Base-by-base conservation (phyloP, 2,888 invertebrate genomes). In the Eupithecia insigniata region DNA sequence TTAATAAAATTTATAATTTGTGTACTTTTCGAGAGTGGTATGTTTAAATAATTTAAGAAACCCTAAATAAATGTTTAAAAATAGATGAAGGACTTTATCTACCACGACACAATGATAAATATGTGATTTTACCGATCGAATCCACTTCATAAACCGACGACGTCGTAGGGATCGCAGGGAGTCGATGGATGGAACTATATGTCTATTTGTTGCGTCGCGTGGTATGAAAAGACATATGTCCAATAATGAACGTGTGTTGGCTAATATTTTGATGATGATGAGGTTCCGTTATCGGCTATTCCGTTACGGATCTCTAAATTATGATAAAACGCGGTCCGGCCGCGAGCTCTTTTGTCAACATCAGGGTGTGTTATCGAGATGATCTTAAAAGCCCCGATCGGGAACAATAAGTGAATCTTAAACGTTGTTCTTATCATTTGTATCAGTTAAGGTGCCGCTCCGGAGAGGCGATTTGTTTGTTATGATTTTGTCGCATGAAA, bases 341-440 rank as follows among this genome's bases (percentile, higher is more conserved):
- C 85, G 82, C 84, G 80, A 83, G 85, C 85, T 89, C 91, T 88
- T 93, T 93, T 93, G 93, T 93, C 93, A 93, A 91, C 92, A 92
- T 93, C 91, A 88, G 78, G 73, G 70, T 74, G 70, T 71, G 81
- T 84, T 92, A 93, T 93, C 93, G 81, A 78, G 79, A 73, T 79
- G 86, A 93, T 93, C 93, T 93, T 90, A 93, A 93, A 89, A 93
- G 92, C 84, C 79, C 84, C 84, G 86, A 84, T 87, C 81, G 83
- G 81, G 89, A 91, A 93, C 93, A 93, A 93, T 92, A 91, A 93
- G 89, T 91, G 92, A 92, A 92, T 92, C 91, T 90, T 91, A 92
- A 92, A 92, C 88, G 90, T 86, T 89, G 80, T 77, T 81, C 88
- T 90, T 93, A 93, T 92, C 93, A 87, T 77, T 77, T 82, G 79